Evolutionary conservation across 1,140 invertebrate species (phyloP), one percentile per base, ranked within the genome.

Genomic region (Andricus grossulariae): DNA sequence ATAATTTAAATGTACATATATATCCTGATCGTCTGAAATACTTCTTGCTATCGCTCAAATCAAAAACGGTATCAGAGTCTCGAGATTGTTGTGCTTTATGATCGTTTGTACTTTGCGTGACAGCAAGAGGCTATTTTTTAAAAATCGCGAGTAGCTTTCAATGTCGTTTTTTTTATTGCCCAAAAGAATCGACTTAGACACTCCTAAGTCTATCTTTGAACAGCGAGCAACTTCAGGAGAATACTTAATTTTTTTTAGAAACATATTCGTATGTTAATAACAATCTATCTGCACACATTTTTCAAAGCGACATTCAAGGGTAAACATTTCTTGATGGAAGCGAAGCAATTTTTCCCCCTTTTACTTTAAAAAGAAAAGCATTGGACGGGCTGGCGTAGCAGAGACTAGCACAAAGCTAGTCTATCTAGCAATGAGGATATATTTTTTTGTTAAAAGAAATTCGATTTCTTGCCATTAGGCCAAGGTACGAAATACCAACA

Each of bases 1-100:
- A 89, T 88, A 90, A 90, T 82, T 89, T 83, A 89, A 90, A 91
- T 90, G 86, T 90, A 91, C 87, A 90, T 79, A 74, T 84, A 83
- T 82, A 80, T 85, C 52, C 78, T 79, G 82, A 85, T 86, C 60
- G 78, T 83, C 83, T 86, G 77, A 82, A 83, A 81, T 72, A 82
- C 75, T 75, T 71, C 77, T 85, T 75, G 80, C 82, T 83, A 82
- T 82, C 77, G 55, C 51, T 80, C 80, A 79, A 82, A 76, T 70
- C 74, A 76, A 82, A 84, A 86, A 82, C 77, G 71, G 19, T 78
- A 79, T 50, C 50, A 76, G 60, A 71, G 32, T 71, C 72, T 78
- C 73, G 54, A 51, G 57, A 71, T 82, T 83, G 80, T 83, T 84
- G 81, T 84, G 75, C 77, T 85, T 82, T 25, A 76, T 77, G 79